Conservation (phyloP, 2,888 invertebrate species). For the Drosophila nr. medialis region DNA sequence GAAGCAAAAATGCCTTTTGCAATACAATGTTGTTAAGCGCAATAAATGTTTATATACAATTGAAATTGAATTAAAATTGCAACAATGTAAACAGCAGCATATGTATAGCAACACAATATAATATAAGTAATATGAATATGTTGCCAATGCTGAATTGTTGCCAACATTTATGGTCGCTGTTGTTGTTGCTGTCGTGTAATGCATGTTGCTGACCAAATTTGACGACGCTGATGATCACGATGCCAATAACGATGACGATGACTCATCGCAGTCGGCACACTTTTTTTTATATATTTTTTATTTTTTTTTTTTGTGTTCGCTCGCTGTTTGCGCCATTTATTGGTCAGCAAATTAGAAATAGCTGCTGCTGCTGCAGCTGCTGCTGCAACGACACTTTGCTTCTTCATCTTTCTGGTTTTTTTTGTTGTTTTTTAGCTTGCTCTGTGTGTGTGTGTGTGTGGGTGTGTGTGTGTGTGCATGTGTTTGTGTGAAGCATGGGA, state of each 20-base stretch:
- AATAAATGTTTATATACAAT: background rate
- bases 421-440: background rate
- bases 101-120: slow-evolving; percentile 7
- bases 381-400: slow-evolving; percentile 50
- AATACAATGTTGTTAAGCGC: background rate
- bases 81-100: background rate
- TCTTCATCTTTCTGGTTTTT: slow-evolving; percentile 7
- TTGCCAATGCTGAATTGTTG: slow-evolving; percentile 19
- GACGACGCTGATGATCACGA: slow-evolving; percentile 16
- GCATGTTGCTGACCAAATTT: slow-evolving; percentile 42
- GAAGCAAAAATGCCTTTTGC: background rate
- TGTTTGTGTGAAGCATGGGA: slow-evolving; percentile 57
- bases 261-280: slow-evolving; percentile 49
- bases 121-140: slow-evolving; percentile 9
- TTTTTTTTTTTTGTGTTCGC: background rate
- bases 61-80: too few species aligned
- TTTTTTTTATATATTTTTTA: background rate
- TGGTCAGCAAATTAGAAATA: slow-evolving; percentile 68
- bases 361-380: slow-evolving; percentile 27
- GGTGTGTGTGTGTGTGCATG: slow-evolving; percentile 5
- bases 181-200: slow-evolving; percentile 3
- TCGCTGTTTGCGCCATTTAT: slow-evolving; percentile 36
- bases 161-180: background rate
- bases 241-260: slow-evolving; percentile 35
- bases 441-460: background rate